Percentiles rank a stretch among this genome's conserved stretches.
Evolutionary conservation across 2,113 vertebrate genomes (phyloP).

Genomic region (Speoplatyrhinus poulsoni): DNA sequence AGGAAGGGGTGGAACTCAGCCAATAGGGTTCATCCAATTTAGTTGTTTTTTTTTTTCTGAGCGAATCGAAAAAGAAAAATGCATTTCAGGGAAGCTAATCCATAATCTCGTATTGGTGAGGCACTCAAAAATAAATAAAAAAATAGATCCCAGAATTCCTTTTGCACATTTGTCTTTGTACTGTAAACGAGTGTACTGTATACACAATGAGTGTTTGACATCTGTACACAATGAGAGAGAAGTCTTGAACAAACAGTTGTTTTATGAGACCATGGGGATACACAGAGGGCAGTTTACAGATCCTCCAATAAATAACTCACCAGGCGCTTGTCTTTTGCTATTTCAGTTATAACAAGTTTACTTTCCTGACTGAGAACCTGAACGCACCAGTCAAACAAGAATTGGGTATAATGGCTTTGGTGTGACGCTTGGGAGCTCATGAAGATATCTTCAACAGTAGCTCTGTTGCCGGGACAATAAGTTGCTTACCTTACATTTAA

Average conservation of each 20-base stretch:
- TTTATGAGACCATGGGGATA: slow-evolving; percentile 15
- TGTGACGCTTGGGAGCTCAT: no score
- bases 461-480: no score
- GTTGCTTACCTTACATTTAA: no score
- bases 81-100: slow-evolving; percentile 35
- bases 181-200: background rate
- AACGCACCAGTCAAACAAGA: no score
- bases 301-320: background rate
- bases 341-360: slow-evolving; percentile 1
- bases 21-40: slow-evolving; percentile 61
- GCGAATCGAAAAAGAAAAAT: slow-evolving; percentile 23
- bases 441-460: no score
- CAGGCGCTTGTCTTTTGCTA: background rate
- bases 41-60: slow-evolving; percentile 25
- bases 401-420: no score
- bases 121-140: slow-evolving; percentile 15
- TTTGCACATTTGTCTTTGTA: slow-evolving; percentile 9
- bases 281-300: slow-evolving; percentile 7
- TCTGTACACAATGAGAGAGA: slow-evolving; percentile 1
- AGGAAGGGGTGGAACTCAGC: slow-evolving; percentile 52
- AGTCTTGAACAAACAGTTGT: slow-evolving; percentile 14
- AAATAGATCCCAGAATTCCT: slow-evolving; percentile 8
- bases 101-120: slow-evolving; percentile 25
- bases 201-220: no score
- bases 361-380: background rate